phyloP scores from a whole-genome alignment of 2,113 vertebrate species.

The Laticauda laticaudata region DNA sequence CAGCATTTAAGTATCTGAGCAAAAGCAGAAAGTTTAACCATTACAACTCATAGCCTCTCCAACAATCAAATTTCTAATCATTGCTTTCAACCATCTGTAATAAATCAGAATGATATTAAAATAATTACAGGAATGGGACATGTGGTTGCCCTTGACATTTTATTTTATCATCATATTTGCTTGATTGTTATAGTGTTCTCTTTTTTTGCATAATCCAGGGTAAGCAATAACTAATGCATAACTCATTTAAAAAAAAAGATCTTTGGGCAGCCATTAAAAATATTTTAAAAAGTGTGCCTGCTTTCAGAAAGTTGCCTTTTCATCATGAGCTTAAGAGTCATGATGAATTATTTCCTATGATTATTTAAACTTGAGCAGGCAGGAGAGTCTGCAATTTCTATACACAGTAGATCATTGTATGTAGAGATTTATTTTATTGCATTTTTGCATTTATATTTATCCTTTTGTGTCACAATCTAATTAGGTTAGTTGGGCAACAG shows the following conservation, averaged over 20 bases:
- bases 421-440: not conserved
- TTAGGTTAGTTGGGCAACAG: not conserved
- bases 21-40: conserved; percentile 25
- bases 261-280: not conserved
- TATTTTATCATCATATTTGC: conserved; percentile 35
- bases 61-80: conserved; percentile 41
- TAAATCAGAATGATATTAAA: conserved; percentile 46
- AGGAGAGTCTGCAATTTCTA: not conserved
- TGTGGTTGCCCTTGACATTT: conserved; percentile 34
- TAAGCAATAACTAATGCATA: not conserved
- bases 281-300: not conserved
- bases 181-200: not conserved
- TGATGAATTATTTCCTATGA: not conserved
- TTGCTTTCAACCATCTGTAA: conserved; percentile 41
- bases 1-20: not conserved
- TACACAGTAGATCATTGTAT: not conserved
- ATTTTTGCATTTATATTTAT: not conserved
- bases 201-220: not conserved
- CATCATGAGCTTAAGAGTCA: not conserved
- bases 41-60: not conserved
- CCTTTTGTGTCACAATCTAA: not conserved
- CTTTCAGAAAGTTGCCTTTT: not conserved
- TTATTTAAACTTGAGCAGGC: not conserved
- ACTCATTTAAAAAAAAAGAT: conserved; percentile 1
- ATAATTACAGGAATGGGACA: conserved; percentile 37